These are phyloP conservation scores for Dioctria linearis DNA, from an alignment of 2,888 invertebrate genomes.

Conservation along the genomic window DNA sequence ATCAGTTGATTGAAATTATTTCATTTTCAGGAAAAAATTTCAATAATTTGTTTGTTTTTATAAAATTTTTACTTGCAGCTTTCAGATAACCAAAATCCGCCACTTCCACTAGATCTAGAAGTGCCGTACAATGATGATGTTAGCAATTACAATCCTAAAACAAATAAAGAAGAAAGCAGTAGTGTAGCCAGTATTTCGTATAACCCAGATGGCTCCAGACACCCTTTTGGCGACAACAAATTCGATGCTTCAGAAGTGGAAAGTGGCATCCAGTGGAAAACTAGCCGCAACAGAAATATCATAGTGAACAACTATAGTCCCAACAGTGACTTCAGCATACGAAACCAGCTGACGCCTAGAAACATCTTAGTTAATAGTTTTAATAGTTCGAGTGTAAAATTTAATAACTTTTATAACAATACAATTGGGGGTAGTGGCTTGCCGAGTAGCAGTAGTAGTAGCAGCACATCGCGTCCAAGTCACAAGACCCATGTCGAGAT, in stretches of 20 bases:
- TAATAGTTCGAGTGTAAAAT: slow-evolving; percentile 57
- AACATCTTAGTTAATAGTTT: slow-evolving; percentile 59
- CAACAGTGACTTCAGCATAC: slow-evolving; percentile 59
- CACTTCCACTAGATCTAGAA: slow-evolving; percentile 78
- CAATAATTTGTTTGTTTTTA: background rate
- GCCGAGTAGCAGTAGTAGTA: slow-evolving; percentile 52
- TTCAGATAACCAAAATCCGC: slow-evolving; percentile 73
- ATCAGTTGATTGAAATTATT: background rate
- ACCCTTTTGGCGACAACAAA: slow-evolving; percentile 51
- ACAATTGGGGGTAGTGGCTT: slow-evolving; percentile 61
- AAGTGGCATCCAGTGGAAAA: slow-evolving; percentile 61
- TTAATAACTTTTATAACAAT: slow-evolving; percentile 58
- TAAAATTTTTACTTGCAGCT: slow-evolving; percentile 57
- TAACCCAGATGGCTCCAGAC: slow-evolving; percentile 32
- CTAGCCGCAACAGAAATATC: slow-evolving; percentile 69
- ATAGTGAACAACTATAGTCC: slow-evolving; percentile 70
- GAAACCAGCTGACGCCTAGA: slow-evolving; percentile 56
- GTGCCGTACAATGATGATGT: slow-evolving; percentile 78
- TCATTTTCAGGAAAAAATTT: background rate
- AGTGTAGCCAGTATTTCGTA: slow-evolving; percentile 53
- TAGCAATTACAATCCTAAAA: slow-evolving; percentile 71
- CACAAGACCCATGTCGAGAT: slow-evolving; percentile 80
- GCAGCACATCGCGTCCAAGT: slow-evolving; percentile 73
- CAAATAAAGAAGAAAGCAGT: slow-evolving; percentile 63
- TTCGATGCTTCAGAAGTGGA: slow-evolving; percentile 59